Conservation (phyloP, 2,888 invertebrate species). For the Onthophagus sagittarius region DNA sequence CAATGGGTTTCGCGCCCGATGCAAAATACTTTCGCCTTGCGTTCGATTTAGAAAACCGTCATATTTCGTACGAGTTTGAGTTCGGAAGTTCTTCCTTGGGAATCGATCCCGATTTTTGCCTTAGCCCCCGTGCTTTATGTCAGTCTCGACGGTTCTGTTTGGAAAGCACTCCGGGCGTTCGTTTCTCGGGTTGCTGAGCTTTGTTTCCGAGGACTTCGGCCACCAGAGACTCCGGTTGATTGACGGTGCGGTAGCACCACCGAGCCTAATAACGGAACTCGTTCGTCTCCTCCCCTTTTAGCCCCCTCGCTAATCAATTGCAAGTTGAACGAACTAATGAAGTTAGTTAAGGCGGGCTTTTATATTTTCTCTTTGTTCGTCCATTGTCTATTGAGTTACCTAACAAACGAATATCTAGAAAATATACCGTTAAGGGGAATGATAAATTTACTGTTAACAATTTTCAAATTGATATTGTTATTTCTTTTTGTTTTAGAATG, state of each 20-base stretch:
- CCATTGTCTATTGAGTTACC: background rate
- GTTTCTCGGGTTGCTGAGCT: background rate
- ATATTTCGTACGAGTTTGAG: background rate
- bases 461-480: no score
- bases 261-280: background rate
- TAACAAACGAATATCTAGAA: background rate
- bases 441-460: background rate
- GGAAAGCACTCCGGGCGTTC: background rate
- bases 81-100: background rate
- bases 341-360: conserved; percentile 12
- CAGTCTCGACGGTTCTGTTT: background rate
- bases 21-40: background rate
- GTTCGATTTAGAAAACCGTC: background rate
- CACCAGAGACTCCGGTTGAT: background rate
- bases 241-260: background rate
- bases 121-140: background rate
- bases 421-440: background rate
- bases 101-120: background rate
- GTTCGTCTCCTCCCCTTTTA: background rate
- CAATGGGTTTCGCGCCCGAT: background rate
- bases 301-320: conserved; percentile 27
- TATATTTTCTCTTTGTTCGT: background rate
- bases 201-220: background rate
- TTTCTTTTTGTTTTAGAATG: conserved; percentile 56
- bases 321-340: conserved; percentile 30